Conservation (phyloP, 2,888 invertebrate genomes). For the Yponomeuta cagnagella region DNA sequence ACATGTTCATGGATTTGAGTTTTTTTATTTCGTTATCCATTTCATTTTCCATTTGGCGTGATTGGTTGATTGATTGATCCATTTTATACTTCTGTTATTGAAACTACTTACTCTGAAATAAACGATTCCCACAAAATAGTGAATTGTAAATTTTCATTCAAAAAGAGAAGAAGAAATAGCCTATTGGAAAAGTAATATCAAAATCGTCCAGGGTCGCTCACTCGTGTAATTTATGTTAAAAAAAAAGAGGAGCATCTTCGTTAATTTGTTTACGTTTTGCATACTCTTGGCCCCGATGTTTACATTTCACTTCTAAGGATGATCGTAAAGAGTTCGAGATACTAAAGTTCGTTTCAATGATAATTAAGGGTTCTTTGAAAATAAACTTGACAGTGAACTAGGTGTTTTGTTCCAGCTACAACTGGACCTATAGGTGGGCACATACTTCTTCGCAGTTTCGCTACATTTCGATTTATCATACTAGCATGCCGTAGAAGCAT, state of each 20-base stretch:
- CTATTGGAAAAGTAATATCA: constrained; percentile 25
- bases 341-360: constrained; percentile 57
- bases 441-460: too few species aligned
- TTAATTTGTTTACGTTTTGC: constrained; percentile 64
- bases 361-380: constrained; percentile 56
- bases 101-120: too few species aligned
- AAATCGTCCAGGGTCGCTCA: constrained; percentile 41
- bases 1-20: too few species aligned
- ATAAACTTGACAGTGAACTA: constrained; percentile 58
- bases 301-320: constrained; percentile 21
- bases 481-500: too few species aligned
- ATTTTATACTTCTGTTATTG: too few species aligned
- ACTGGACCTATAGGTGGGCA: background rate
- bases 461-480: too few species aligned
- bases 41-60: too few species aligned
- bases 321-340: constrained; percentile 25
- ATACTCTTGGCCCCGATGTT: constrained; percentile 34
- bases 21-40: too few species aligned
- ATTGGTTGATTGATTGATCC: too few species aligned
- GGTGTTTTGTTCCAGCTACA: constrained; percentile 25
- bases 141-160: too few species aligned
- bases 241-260: constrained; percentile 38
- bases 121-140: too few species aligned
- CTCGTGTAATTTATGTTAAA: constrained; percentile 38
- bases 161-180: background rate